A percentile compares a stretch with the other conserved stretches of the same genome.
Conservation (phyloP, 1,140 invertebrate species). For the Telenomus remus region DNA sequence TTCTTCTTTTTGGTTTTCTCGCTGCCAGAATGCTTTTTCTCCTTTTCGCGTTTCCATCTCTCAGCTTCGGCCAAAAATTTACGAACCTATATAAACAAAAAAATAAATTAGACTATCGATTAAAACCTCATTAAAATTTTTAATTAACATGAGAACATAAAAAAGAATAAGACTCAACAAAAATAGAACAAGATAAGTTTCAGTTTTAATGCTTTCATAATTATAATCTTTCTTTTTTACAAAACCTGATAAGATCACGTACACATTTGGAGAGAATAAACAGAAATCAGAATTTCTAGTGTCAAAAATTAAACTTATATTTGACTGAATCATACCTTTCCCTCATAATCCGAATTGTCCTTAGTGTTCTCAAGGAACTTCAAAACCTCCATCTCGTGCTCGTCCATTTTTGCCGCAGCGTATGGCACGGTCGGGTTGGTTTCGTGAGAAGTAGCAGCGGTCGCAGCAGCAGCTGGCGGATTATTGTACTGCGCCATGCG, state of each 20-base stretch:
- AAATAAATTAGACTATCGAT: too few relatives aligned
- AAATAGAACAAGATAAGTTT: too few relatives aligned
- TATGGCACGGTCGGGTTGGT: conserved; percentile 76
- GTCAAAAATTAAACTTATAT: too few relatives aligned
- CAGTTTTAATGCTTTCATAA: too few relatives aligned
- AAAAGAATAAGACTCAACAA: too few relatives aligned
- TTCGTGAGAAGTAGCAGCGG: conserved; percentile 75
- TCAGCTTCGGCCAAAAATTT: conserved; percentile 88
- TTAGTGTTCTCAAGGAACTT: conserved; percentile 86
- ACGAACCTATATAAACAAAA: conserved; percentile 75
- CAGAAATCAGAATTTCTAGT: too few relatives aligned
- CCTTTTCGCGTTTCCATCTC: conserved; percentile 83
- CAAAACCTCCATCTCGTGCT: conserved; percentile 84
- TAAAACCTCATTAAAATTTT: too few relatives aligned
- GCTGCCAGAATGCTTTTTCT: conserved; percentile 80
- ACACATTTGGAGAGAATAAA: too few relatives aligned
- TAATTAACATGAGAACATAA: too few relatives aligned
- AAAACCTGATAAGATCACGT: too few relatives aligned
- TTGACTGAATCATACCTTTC: conserved; percentile 78
- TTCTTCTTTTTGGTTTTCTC: conserved; percentile 84
- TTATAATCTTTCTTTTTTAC: too few relatives aligned
- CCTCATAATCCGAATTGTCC: conserved; percentile 88
- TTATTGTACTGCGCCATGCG: conserved; percentile 81
- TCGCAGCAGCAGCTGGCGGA: conserved; percentile 70
- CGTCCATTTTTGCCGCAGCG: conserved; percentile 74